Evolutionary conservation across 2,797 vertebrate genomes (phyloP), one percentile per base, ranked within the genome.

Genomic region (Cryptoprocta ferox): DNA sequence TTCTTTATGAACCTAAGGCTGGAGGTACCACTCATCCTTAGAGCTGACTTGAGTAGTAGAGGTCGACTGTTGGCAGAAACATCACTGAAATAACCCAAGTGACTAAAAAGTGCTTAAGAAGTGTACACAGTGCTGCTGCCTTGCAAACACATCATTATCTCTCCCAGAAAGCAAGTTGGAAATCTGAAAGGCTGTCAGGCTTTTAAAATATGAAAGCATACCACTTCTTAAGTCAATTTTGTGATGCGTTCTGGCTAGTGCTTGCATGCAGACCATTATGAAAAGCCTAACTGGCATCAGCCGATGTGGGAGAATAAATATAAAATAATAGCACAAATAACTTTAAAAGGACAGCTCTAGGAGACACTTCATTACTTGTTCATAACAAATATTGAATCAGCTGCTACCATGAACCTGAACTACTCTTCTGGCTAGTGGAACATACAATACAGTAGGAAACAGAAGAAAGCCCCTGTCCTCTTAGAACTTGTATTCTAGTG

Each of bases 181-280:
- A 89, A 92, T 92, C 65, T 45, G 39, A 16, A 19, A 28, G 45
- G 35, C 50, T 68, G 19, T 81, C 24, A 50, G 42, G 13, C 26
- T 91, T 96, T 89, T 96, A 82, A 89, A 82, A 93, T 94, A 30
- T 37, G 73, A 56, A 85, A 59, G 42, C 6, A 48, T 16, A 26
- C 32, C 66, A 45, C 24, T 65, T 82, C 56, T 71, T 75, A 45
- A 63, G 18, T 63, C 89, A 83, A 11, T 59, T 87, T 82, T 87
- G 35, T 65, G 89, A 50, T 26, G 13, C 2, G 0, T 86, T 90
- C 75, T 78, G 53, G 68, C 66, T 32, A 42, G 26, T 26, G 84
- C 71, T 68, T 50, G 4, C 37, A 37, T 35, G 45, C 21, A 16
- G 26, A 91, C n/a, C 85, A 59, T 59, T 87, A 42, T 28, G 76